Base-by-base conservation (phyloP, 2,113 vertebrate genomes). In the Actenoides hombroni region DNA sequence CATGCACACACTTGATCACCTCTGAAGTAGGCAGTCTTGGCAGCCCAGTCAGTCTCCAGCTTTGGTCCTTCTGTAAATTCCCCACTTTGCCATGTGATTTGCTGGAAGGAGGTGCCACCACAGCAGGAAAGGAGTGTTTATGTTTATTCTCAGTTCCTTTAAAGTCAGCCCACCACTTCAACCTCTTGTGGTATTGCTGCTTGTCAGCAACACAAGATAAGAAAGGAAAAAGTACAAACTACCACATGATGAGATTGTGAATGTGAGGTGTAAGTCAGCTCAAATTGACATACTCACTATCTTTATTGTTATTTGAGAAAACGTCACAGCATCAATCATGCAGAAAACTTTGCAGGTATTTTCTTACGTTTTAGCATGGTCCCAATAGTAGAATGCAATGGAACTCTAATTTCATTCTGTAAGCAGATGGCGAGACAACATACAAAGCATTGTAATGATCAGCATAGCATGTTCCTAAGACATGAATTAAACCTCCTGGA, bases 371-470 rank as follows among this genome's bases (percentile, higher is more conserved):
- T 97, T 87, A 77, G 40, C 28, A 35, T 16, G 4, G 42, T 53
- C 60, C 68, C 75, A 95, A 46, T 7, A 26, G 63, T 46, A 49
- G 11, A 96, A 88, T 73, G 79, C 68, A 68, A 60, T 18, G 13
- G 35, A 82, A 92, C 59, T 94, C 65, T 95, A 96, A 94, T 89
- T 97, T 92, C 83, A 97, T 28, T 86, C 91, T 83, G 59, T 68
- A 95, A 95, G 95, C 97, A 98, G 97, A 96, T 97, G 97, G 95
- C 76, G 94, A 89, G 86, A 83, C 21, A 48, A 71, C 78, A 86
- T 57, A 95, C 61, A 90, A 96, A 97, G 95, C 97, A 96, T 96
- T 94, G 65, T 61, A 97, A 97, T 94, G 84, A 95, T 94, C 88
- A 95, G 35, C 40, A 40, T 81, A 29, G 65, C 46, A 68, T 94